These are phyloP conservation scores for Phanerotoma sp. DNA, from an alignment of 2,888 invertebrate species.

Conservation along the genomic window DNA sequence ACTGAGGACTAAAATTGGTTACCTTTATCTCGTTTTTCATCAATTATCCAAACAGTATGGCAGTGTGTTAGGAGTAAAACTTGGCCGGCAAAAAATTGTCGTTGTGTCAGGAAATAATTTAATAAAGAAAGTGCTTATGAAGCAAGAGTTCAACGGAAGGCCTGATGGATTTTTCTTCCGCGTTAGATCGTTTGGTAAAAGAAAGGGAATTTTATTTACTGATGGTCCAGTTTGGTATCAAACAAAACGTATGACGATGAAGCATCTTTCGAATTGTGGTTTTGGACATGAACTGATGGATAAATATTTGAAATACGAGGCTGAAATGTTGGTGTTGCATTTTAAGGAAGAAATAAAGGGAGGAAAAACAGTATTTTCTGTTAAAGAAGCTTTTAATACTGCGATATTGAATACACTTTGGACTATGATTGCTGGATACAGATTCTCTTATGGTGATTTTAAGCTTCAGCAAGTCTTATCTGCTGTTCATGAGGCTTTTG, in stretches of 20 bases:
- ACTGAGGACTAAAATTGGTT: slow-evolving; percentile 55
- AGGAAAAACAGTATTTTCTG: slow-evolving; percentile 55
- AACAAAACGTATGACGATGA: slow-evolving; percentile 68
- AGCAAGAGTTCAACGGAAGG: slow-evolving; percentile 69
- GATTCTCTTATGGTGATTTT: slow-evolving; percentile 65
- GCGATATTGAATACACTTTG: slow-evolving; percentile 70
- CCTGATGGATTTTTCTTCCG: slow-evolving; percentile 72
- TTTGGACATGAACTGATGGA: slow-evolving; percentile 67
- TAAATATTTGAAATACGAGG: slow-evolving; percentile 63
- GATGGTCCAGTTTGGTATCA: slow-evolving; percentile 69
- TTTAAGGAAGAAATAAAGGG: slow-evolving; percentile 48
- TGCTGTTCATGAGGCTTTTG: slow-evolving; percentile 66
- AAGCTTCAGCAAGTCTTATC: slow-evolving; percentile 62
- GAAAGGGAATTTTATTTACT: slow-evolving; percentile 68
- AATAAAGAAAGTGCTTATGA: slow-evolving; percentile 64
- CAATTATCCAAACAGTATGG: slow-evolving; percentile 65
- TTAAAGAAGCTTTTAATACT: slow-evolving; percentile 63
- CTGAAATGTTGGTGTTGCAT: slow-evolving; percentile 59
- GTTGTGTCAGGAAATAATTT: slow-evolving; percentile 66
- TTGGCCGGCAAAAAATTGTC: slow-evolving; percentile 66
- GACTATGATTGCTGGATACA: slow-evolving; percentile 69
- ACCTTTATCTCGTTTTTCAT: slow-evolving; percentile 65
- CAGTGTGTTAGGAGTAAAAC: slow-evolving; percentile 66
- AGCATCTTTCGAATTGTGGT: slow-evolving; percentile 66
- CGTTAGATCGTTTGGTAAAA: slow-evolving; percentile 67